Base-by-base conservation (phyloP, 2,113 vertebrate genomes). In the Phrynosoma blainvillii region DNA sequence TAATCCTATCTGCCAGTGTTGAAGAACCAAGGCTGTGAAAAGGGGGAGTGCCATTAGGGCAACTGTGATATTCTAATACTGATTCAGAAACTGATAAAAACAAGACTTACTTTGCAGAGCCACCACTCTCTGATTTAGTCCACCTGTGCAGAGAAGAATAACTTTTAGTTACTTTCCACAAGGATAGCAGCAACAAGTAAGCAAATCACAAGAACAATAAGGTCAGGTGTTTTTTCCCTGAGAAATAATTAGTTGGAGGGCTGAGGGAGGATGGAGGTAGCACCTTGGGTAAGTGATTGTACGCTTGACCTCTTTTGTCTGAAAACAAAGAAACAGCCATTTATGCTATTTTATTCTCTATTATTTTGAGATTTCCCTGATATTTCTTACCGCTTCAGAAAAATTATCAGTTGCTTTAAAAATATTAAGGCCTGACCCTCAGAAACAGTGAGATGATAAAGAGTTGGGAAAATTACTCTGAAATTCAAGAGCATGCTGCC, bases 111-210 rank as follows among this genome's bases (percentile, higher is more conserved):
- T 97, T 98, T 82, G 97, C 97, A 88, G 96, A 93, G 59, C 71
- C 89, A 40, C 97, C 97, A 68, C 97, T 97, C 9, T 98, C 98
- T 9, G 96, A 91, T 91, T 98, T 98, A 92, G 91, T 97, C 98
- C 98, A 98, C 93, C 98, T 98, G 93, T 12, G 88, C 83, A 88
- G 7, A 92, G 54, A 86, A 86, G 54, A 56, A 86, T 6, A 30
- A 76, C 1, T 59, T 77, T 66, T 83, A 47, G 80, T 83, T 88
- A 68, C n/a, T 21, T 78, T 54, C 40, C 5, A 74, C 20, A 40
- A 21, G 3, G 10, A 66, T 62, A 4, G 66, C 11, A 78, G 36
- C 40, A 66, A 75, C 11, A 84, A 3, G 25, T 36, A 16, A 10
- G 8, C 2, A 36, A 78, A 23, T 3, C 36, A 66, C 32, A n/a